phyloP scores from a whole-genome alignment of 2,888 invertebrate species.

The Spilarctia lutea region DNA sequence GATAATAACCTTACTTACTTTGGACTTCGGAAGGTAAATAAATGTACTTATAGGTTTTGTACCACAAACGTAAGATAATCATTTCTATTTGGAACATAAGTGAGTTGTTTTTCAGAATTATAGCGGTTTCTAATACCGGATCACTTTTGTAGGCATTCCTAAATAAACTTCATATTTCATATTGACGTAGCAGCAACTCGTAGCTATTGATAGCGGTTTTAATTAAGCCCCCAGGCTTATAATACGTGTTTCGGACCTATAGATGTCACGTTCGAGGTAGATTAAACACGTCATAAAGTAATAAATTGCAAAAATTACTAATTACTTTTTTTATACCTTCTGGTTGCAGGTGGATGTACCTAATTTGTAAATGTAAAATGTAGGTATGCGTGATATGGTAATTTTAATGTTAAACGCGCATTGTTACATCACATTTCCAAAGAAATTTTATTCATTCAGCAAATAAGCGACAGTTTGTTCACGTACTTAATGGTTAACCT shows the following conservation, averaged over 20 bases:
- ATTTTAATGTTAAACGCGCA: conserved; percentile 24
- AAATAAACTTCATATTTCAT: conserved; percentile 32
- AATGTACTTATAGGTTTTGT: conserved; percentile 1
- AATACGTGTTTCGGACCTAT: conserved; percentile 34
- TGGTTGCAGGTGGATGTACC: background rate
- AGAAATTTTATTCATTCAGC: conserved; percentile 22
- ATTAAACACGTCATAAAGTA: conserved; percentile 69
- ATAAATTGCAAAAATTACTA: conserved; percentile 70
- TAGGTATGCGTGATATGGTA: conserved; percentile 13
- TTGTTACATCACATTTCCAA: conserved; percentile 15
- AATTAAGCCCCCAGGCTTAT: conserved; percentile 35
- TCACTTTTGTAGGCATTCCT: conserved; percentile 25
- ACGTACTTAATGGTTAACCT: conserved; percentile 14
- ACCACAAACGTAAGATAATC: background rate
- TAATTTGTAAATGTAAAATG: conserved; percentile 19
- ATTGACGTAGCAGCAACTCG: conserved; percentile 31
- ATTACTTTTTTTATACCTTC: conserved; percentile 40
- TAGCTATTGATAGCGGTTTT: conserved; percentile 39
- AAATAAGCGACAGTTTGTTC: conserved; percentile 16
- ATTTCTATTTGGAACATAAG: background rate
- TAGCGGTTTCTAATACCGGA: conserved; percentile 19
- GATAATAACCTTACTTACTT: conserved; percentile 35
- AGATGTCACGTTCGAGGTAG: conserved; percentile 59
- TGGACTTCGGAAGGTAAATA: conserved; percentile 24
- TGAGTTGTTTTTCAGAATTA: background rate